Conservation (phyloP, 1,140 invertebrate species). For the Polypedilum pembai region DNA sequence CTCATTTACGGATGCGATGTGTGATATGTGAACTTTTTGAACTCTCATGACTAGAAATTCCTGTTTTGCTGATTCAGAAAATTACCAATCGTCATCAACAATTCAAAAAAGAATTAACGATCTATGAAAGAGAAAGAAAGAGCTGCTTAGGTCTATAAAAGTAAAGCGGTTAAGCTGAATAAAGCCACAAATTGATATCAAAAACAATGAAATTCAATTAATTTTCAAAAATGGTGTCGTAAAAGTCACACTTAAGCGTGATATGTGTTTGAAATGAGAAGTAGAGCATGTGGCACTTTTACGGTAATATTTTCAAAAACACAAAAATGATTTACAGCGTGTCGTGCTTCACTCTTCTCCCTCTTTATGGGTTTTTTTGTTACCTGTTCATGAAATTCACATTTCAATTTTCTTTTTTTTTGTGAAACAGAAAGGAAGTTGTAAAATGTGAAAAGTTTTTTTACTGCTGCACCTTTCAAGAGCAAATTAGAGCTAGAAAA, state of each 20-base stretch:
- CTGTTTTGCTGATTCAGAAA: constrained; percentile 15
- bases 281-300: constrained; percentile 10
- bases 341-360: constrained; percentile 24
- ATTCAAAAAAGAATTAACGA: constrained; percentile 14
- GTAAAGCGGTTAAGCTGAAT: not conserved
- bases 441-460: constrained; percentile 15
- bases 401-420: not conserved
- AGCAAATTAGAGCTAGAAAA: not conserved
- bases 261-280: not conserved
- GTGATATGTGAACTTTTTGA: constrained; percentile 24
- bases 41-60: constrained; percentile 15
- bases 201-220: constrained; percentile 19
- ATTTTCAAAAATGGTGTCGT: constrained; percentile 12
- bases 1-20: constrained; percentile 12
- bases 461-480: constrained; percentile 20
- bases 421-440: constrained; percentile 23
- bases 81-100: constrained; percentile 4
- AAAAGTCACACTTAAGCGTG: constrained; percentile 6
- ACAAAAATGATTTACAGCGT: constrained; percentile 24
- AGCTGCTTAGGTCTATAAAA: constrained; percentile 8
- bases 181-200: not conserved
- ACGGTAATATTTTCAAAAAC: not conserved
- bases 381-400: constrained; percentile 22
- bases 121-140: not conserved
- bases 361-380: not conserved